These are phyloP conservation scores for Glaucopsyche alexis DNA, from an alignment of 2,888 invertebrate genomes.

Conservation along the genomic window DNA sequence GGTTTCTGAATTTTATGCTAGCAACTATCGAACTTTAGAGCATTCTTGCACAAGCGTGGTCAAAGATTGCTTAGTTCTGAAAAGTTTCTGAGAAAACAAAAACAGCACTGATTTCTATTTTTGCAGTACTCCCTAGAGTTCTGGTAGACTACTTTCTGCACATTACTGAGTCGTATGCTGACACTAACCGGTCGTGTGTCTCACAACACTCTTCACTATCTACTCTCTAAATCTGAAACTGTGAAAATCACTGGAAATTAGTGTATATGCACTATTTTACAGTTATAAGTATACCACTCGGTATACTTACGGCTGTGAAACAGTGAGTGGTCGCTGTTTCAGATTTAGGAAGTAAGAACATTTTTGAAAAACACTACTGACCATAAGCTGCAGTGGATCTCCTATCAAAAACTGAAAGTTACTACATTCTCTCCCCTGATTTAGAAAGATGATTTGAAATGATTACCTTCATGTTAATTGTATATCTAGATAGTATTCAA, in stretches of 20 bases:
- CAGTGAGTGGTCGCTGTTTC: background rate
- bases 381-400: background rate
- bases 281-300: conserved; percentile 12
- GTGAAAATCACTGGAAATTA: conserved; percentile 18
- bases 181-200: background rate
- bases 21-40: conserved; percentile 4
- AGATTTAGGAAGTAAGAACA: background rate
- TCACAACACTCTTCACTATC: conserved; percentile 13
- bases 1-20: conserved; percentile 13
- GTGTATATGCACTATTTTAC: conserved; percentile 11
- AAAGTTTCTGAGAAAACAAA: background rate
- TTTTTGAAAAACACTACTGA: conserved; percentile 14
- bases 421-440: conserved; percentile 2
- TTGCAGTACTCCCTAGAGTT: background rate
- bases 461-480: too few species aligned
- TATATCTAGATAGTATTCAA: too few species aligned
- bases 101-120: conserved; percentile 6
- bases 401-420: background rate
- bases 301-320: background rate
- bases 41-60: background rate
- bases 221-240: conserved; percentile 16
- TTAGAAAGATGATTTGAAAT: too few species aligned
- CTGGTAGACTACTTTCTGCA: conserved; percentile 16
- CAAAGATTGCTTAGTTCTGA: background rate
- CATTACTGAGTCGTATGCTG: conserved; percentile 13